A percentile compares a stretch with the other conserved stretches of the same genome.
Evolutionary conservation across 2,113 vertebrate genomes (phyloP).

Genomic region (Sardina pilchardus): DNA sequence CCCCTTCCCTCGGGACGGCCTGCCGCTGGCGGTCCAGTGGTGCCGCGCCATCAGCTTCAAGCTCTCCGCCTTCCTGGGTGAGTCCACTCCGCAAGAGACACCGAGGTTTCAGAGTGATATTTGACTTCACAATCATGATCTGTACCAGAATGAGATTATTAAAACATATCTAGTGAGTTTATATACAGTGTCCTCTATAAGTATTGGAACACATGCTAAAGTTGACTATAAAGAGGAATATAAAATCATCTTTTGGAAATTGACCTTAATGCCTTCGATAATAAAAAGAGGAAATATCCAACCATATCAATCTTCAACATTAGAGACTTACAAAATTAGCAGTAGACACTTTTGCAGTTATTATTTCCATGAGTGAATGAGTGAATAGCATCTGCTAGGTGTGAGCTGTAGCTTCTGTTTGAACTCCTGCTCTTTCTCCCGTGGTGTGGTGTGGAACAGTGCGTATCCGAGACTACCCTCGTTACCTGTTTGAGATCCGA

Average conservation of each 20-base stretch:
- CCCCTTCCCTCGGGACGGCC: slow-evolving; percentile 85
- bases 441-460: slow-evolving; percentile 56
- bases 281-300: too few species aligned
- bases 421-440: background rate
- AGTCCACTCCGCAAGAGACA: slow-evolving; percentile 50
- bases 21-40: slow-evolving; percentile 90
- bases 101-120: background rate
- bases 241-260: too few species aligned
- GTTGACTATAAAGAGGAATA: too few species aligned
- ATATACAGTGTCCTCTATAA: too few species aligned
- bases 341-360: background rate
- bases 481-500: slow-evolving; percentile 95
- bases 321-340: too few species aligned
- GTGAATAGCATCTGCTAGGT: background rate
- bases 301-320: too few species aligned
- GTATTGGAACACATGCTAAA: too few species aligned
- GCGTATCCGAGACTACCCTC: slow-evolving; percentile 94
- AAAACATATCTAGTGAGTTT: too few species aligned
- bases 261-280: too few species aligned
- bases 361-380: background rate
- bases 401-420: background rate
- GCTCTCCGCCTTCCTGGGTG: slow-evolving; percentile 85
- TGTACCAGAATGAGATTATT: background rate
- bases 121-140: background rate
- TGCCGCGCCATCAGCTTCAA: slow-evolving; percentile 88